Base-by-base conservation (phyloP, 2,888 invertebrate species). In the Cryptocephalus moraei region DNA sequence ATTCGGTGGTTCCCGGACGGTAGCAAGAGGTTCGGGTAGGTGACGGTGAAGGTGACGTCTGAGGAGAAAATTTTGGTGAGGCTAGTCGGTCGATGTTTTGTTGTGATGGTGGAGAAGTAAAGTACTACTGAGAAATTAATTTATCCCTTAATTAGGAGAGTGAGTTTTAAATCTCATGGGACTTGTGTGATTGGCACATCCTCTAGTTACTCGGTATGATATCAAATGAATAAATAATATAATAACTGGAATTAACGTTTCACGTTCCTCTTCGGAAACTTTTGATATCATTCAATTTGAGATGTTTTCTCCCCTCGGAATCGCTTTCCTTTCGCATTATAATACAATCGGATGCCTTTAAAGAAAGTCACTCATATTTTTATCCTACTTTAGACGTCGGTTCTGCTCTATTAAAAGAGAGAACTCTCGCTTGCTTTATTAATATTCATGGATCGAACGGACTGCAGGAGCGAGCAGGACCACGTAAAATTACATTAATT, bases 11-110 rank as follows among this genome's bases (percentile, higher is more conserved):
- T n/a, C 22, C 40, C 41, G 49, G 6, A 22, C 3, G 22, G 22
- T 22, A 22, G 3, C 22, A 6, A 22, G 39, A 41, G 40, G 38
- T 48, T 47, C 32, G 64, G 63, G 48, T 63, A 62, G 13, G 58
- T 57, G 34, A 65, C 56, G 8, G 58, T 55, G 46, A 55, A 62
- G 48, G 59, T 54, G 47, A 46, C 47, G 43, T 43, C 57, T 60
- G 47, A 39, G 54, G 56, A 10, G 36, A 46, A 40, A 46, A 38
- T 39, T 34, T n/a, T n/a, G n/a, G n/a, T n/a, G n/a, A n/a, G n/a
- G n/a, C n/a, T n/a, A n/a, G n/a, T n/a, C n/a, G 22, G 22, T 22
- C n/a, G n/a, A n/a, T n/a, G n/a, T n/a, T n/a, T n/a, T n/a, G n/a
- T n/a, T n/a, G n/a, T n/a, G n/a, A n/a, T n/a, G n/a, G n/a, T n/a